phyloP scores from a whole-genome alignment of 1,140 invertebrate species.

The Episyrphus balteatus region DNA sequence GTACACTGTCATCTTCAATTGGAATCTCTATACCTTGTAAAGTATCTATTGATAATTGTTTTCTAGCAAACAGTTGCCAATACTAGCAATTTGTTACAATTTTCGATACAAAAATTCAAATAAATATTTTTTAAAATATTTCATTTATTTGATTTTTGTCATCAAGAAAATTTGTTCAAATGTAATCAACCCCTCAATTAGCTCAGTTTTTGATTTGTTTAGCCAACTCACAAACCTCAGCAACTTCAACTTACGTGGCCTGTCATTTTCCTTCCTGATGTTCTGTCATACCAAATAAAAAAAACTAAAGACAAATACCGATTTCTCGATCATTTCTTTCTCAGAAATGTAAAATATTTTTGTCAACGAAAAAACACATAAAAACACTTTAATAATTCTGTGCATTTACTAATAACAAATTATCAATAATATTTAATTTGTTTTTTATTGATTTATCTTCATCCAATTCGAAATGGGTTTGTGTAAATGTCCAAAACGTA shows the following conservation, averaged over 20 bases:
- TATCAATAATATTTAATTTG: background rate
- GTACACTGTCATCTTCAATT: too few species aligned
- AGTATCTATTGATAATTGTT: too few species aligned
- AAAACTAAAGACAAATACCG: slow-evolving; percentile 16
- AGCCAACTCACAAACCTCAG: too few species aligned
- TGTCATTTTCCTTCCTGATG: background rate
- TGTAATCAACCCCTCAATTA: background rate
- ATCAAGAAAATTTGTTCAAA: background rate
- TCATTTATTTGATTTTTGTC: background rate
- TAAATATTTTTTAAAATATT: too few species aligned
- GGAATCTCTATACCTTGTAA: too few species aligned
- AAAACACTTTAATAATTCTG: background rate
- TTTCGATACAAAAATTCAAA: too few species aligned
- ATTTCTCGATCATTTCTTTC: slow-evolving; percentile 5
- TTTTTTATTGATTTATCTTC: background rate
- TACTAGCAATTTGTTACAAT: too few species aligned
- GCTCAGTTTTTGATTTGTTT: background rate
- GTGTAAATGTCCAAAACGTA: slow-evolving; percentile 93
- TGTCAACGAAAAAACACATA: background rate
- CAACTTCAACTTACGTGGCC: background rate
- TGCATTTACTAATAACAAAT: background rate
- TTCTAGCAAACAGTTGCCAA: too few species aligned
- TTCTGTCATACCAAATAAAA: slow-evolving; percentile 17
- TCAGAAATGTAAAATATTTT: background rate
- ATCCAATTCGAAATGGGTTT: slow-evolving; percentile 65